A percentile compares a stretch with the other conserved stretches of the same genome.
Conservation (phyloP, 2,113 vertebrate species). For the Pavo muticus region DNA sequence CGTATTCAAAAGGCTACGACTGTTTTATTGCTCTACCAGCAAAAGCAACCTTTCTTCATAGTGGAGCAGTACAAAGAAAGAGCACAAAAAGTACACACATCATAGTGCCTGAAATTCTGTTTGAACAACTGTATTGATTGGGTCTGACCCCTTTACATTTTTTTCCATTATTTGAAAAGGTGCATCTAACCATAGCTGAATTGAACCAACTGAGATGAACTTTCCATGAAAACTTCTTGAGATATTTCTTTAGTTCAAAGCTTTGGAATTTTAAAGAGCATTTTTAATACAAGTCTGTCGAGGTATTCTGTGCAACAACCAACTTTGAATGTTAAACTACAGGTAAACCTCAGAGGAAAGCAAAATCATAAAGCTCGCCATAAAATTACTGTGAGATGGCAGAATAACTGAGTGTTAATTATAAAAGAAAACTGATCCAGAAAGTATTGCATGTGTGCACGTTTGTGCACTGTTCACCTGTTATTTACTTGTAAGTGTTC, state of each 20-base stretch:
- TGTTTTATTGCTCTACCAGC: constrained; percentile 76
- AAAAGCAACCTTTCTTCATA: constrained; percentile 86
- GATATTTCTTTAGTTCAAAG: constrained; percentile 95
- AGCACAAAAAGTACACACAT: constrained; percentile 88
- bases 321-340: constrained; percentile 78
- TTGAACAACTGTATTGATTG: constrained; percentile 96
- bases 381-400: constrained; percentile 9
- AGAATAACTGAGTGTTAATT: constrained; percentile 10
- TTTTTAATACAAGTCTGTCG: constrained; percentile 89
- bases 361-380: background rate
- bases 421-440: constrained; percentile 20
- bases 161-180: constrained; percentile 92
- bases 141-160: constrained; percentile 88
- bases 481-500: background rate
- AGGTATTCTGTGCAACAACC: constrained; percentile 75
- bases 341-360: constrained; percentile 62
- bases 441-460: background rate
- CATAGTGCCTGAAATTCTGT: constrained; percentile 91
- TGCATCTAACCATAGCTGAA: constrained; percentile 86
- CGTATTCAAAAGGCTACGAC: constrained; percentile 78
- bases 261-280: constrained; percentile 94
- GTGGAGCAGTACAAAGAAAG: constrained; percentile 88
- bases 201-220: constrained; percentile 86
- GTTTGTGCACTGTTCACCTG: background rate
- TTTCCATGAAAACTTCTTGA: constrained; percentile 88